Conservation (phyloP, 2,888 invertebrate genomes). For the Drosophila rellima region DNA sequence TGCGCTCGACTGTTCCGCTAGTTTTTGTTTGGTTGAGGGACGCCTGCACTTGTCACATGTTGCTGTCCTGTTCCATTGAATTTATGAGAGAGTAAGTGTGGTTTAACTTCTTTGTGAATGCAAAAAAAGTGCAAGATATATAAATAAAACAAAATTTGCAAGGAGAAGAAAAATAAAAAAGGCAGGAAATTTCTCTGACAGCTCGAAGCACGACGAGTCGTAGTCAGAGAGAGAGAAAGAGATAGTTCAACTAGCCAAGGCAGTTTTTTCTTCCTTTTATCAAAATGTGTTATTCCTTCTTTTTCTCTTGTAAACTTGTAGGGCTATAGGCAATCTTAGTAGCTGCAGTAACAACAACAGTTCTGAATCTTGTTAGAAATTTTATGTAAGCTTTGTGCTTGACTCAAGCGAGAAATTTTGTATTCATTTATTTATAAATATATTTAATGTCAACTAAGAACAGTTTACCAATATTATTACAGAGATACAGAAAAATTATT, state of each 20-base stretch:
- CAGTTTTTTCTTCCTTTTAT: background rate
- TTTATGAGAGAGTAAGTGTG: constrained; percentile 45
- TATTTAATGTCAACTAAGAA: no score
- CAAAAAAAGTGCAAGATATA: constrained; percentile 67
- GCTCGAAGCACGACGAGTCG: constrained; percentile 22
- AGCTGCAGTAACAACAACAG: constrained; percentile 10
- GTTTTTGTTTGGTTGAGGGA: constrained; percentile 36
- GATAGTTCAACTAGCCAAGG: constrained; percentile 9
- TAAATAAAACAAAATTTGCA: constrained; percentile 47
- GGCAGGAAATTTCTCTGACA: constrained; percentile 47
- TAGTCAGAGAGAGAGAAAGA: constrained; percentile 9
- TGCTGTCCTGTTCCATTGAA: constrained; percentile 49
- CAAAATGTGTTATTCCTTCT: background rate
- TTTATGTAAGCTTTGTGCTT: constrained; percentile 6
- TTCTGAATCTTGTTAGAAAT: constrained; percentile 1
- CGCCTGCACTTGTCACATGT: constrained; percentile 65
- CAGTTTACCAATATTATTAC: no score
- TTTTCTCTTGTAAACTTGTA: constrained; percentile 27
- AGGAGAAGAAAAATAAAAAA: constrained; percentile 43
- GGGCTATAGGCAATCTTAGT: constrained; percentile 24
- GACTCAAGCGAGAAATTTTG: no score
- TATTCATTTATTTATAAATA: no score
- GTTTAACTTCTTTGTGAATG: constrained; percentile 75
- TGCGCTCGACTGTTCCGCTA: background rate
- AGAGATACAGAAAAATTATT: no score